A percentile compares a stretch with the other conserved stretches of the same genome.
Evolutionary conservation across 2,113 vertebrate genomes (phyloP).

Genomic region (Entelurus aequoreus): DNA sequence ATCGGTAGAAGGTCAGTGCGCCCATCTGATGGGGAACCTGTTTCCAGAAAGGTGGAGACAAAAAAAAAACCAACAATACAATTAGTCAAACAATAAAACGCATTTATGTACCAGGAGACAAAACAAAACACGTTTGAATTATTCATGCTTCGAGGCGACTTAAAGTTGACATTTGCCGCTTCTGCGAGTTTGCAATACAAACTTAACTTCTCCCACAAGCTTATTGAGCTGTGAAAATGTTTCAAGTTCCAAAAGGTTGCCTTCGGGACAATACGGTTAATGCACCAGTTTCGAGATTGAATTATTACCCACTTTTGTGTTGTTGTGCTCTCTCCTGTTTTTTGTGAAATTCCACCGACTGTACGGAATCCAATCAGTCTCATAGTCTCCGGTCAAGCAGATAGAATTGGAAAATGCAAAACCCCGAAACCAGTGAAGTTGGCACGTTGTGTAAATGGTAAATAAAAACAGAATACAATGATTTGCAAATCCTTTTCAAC

Average conservation of each 20-base stretch:
- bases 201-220: background rate
- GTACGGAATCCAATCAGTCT: too few species aligned
- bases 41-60: slow-evolving; percentile 9
- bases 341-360: background rate
- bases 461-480: too few species aligned
- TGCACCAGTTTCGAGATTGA: background rate
- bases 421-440: too few species aligned
- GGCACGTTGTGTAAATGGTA: too few species aligned
- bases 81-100: slow-evolving; percentile 4
- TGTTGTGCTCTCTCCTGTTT: background rate
- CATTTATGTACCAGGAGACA: background rate
- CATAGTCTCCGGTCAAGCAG: too few species aligned
- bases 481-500: too few species aligned
- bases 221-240: background rate
- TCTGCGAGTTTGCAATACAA: background rate
- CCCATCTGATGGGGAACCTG: slow-evolving; percentile 79
- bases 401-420: too few species aligned
- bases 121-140: background rate
- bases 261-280: background rate
- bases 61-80: background rate
- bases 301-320: background rate
- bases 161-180: background rate
- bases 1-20: slow-evolving; percentile 76
- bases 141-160: background rate
- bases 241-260: background rate